Percentiles rank a stretch among this genome's conserved stretches.
Evolutionary conservation across 2,888 invertebrate genomes (phyloP).

Genomic region (Drosophila mimetica): DNA sequence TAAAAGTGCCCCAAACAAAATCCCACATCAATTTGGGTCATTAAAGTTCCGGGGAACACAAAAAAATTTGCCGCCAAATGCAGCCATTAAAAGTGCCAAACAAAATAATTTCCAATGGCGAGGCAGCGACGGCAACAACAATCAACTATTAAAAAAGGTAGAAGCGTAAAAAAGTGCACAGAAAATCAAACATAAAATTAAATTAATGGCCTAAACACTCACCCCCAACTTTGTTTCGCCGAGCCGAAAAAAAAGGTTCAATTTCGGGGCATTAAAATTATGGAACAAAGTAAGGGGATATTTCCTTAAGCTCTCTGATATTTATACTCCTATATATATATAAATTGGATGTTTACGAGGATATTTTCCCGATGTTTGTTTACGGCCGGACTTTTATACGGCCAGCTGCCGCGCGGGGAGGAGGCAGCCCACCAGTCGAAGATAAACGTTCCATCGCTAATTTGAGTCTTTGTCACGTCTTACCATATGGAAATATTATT

Average conservation of each 20-base stretch:
- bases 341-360: slow-evolving; percentile 68
- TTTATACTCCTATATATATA: slow-evolving; percentile 46
- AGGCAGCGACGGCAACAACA: slow-evolving; percentile 38
- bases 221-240: slow-evolving; percentile 32
- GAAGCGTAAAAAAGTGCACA: slow-evolving; percentile 46
- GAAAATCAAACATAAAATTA: slow-evolving; percentile 78
- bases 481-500: slow-evolving; percentile 83
- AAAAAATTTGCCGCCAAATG: slow-evolving; percentile 64
- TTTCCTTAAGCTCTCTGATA: slow-evolving; percentile 44
- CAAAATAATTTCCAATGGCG: slow-evolving; percentile 44
- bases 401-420: slow-evolving; percentile 49
- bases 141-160: slow-evolving; percentile 68
- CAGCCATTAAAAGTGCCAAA: slow-evolving; percentile 53
- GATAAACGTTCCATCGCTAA: slow-evolving; percentile 80
- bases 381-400: slow-evolving; percentile 74
- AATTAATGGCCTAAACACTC: slow-evolving; percentile 69
- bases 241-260: slow-evolving; percentile 64
- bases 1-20: slow-evolving; percentile 47
- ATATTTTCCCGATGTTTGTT: slow-evolving; percentile 53
- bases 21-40: slow-evolving; percentile 75
- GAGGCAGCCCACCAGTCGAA: slow-evolving; percentile 40
- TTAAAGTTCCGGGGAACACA: slow-evolving; percentile 55
- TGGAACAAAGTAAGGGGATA: slow-evolving; percentile 59
- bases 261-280: slow-evolving; percentile 76
- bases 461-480: slow-evolving; percentile 83